Evolutionary conservation across 2,888 invertebrate genomes (phyloP), one percentile per base, ranked within the genome.

Genomic region (Craniophora ligustri): DNA sequence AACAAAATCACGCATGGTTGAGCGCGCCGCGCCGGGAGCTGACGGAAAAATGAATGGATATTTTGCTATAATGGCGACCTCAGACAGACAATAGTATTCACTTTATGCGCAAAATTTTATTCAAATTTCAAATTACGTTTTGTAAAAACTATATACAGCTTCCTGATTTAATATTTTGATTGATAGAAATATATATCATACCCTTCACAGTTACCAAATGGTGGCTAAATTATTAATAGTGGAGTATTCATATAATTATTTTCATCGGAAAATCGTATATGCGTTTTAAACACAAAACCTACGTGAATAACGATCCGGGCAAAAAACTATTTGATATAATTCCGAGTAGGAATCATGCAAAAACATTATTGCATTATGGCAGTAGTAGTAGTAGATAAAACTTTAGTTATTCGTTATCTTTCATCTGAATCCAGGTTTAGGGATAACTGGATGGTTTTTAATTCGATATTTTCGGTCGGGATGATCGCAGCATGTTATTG

Each of bases 1-100:
- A 91, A 89, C 87, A 89, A 85, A 88, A 85, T 87, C 90, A 89
- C 89, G 90, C 88, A 87, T 91, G 91, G 86, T 56, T 84, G 88
- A 75, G 85, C 86, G 84, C 86, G 79, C 82, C 71, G 79, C 82
- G 80, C 82, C 67, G 78, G 84, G 83, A 76, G 77, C 82, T 78
- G 78, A 72, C 79, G 79, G 84, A 89, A 91, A 91, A 89, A 91
- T 89, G 86, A 87, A 89, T 88, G 86, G 87, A 75, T 86, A 87
- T 88, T 90, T 86, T 83, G 86, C 83, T 83, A 88, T 91, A 86
- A 91, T 89, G 86, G 85, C 85, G 69, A 84, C 77, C 81, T 75
- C 82, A 75, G 75, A 55, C 72, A 73, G 75, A 84, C 80, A 80
- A 83, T 79, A 74, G 63, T 59, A 42, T 60, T 67, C 54, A 69